A percentile compares a stretch with the other conserved stretches of the same genome.
Evolutionary conservation across 1,140 invertebrate genomes (phyloP).

Genomic region (Ectropis grisescens): DNA sequence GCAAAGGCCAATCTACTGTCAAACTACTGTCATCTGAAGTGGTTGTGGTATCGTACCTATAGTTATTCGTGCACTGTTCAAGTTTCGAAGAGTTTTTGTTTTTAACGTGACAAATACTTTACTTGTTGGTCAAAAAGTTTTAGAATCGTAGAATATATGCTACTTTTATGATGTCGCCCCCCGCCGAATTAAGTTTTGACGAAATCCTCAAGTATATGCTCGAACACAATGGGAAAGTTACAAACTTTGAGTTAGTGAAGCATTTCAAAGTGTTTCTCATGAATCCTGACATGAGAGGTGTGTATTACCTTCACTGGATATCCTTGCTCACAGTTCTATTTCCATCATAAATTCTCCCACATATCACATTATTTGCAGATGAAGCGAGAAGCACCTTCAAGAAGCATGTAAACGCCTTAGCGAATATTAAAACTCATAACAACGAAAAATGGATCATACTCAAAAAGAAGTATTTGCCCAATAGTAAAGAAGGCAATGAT

Average conservation of each 20-base stretch:
- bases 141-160: too few relatives aligned
- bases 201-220: constrained; percentile 88
- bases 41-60: too few relatives aligned
- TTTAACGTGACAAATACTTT: too few relatives aligned
- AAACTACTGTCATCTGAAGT: too few relatives aligned
- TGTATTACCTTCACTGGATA: too few relatives aligned
- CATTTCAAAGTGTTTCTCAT: constrained; percentile 89
- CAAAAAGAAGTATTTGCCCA: constrained; percentile 77
- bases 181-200: constrained; percentile 82
- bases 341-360: not conserved
- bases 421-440: constrained; percentile 84
- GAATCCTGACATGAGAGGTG: constrained; percentile 82
- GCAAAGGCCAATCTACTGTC: too few relatives aligned
- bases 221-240: constrained; percentile 85
- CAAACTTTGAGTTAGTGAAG: constrained; percentile 89
- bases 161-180: constrained; percentile 73
- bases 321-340: constrained; percentile 2
- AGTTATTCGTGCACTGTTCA: too few relatives aligned
- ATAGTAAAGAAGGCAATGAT: constrained; percentile 33
- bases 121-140: too few relatives aligned
- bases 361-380: constrained; percentile 71
- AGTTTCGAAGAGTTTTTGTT: too few relatives aligned
- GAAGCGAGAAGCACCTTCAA: constrained; percentile 89
- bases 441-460: constrained; percentile 88
- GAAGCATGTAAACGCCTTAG: constrained; percentile 90